Percentiles rank a stretch among this genome's conserved stretches.
These are phyloP conservation scores for Sarcophaga rosellei DNA, from an alignment of 2,888 invertebrate species.

Conservation along the genomic window DNA sequence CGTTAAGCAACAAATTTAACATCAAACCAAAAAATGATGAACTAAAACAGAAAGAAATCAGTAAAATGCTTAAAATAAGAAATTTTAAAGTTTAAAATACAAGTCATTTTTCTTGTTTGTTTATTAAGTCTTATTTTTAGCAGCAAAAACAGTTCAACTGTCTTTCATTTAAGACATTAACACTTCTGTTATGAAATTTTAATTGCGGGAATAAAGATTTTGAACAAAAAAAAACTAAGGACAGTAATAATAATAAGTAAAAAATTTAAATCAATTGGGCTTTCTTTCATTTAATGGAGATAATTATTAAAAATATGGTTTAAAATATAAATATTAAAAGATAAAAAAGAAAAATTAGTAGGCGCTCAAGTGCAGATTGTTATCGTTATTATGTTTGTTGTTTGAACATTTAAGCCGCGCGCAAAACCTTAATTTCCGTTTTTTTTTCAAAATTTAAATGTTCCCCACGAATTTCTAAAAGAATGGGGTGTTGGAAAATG, in stretches of 20 bases:
- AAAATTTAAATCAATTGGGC: neutral
- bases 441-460: slow-evolving; percentile 59
- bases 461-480: slow-evolving; percentile 50
- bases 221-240: neutral
- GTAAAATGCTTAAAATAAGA: slow-evolving; percentile 42
- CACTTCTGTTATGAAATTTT: slow-evolving; percentile 7
- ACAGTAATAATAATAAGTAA: slow-evolving; percentile 1
- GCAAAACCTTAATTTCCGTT: slow-evolving; percentile 47
- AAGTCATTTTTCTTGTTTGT: slow-evolving; percentile 5
- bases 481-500: slow-evolving; percentile 44
- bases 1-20: slow-evolving; percentile 21
- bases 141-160: slow-evolving; percentile 52
- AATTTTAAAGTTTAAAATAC: slow-evolving; percentile 34
- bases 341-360: slow-evolving; percentile 19
- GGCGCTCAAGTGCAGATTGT: slow-evolving; percentile 51
- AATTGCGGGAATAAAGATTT: slow-evolving; percentile 1
- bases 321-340: slow-evolving; percentile 31
- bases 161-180: slow-evolving; percentile 10
- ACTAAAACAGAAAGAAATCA: slow-evolving; percentile 4
- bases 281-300: neutral
- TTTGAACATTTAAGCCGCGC: slow-evolving; percentile 49
- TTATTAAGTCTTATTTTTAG: slow-evolving; percentile 18
- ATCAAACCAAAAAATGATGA: slow-evolving; percentile 12
- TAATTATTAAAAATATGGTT: neutral
- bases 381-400: slow-evolving; percentile 47